Percentiles rank a stretch among this genome's conserved stretches.
phyloP scores from a whole-genome alignment of 2,888 invertebrate genomes.

The Abscondita cerata region DNA sequence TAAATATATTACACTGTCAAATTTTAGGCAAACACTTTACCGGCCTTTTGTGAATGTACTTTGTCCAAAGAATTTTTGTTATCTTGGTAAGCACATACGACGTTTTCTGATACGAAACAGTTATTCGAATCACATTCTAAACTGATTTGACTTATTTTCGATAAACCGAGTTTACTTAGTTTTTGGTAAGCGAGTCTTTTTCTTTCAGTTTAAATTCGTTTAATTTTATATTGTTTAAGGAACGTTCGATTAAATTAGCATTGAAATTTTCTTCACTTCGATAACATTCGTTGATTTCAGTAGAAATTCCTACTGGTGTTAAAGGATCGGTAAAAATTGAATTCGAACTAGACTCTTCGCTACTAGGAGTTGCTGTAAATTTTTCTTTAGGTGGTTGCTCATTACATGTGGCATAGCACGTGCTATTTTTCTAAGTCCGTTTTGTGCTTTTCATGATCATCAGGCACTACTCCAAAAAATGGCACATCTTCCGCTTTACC shows the following conservation, averaged over 20 bases:
- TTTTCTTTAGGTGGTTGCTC: too few relatives aligned
- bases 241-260: conserved; percentile 49
- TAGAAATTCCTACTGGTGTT: conserved; percentile 64
- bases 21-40: too few relatives aligned
- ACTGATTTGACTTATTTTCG: conserved; percentile 58
- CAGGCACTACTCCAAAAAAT: conserved; percentile 50
- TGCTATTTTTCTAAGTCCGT: conserved; percentile 28
- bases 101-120: conserved; percentile 38
- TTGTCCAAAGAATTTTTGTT: not conserved
- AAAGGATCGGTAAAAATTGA: conserved; percentile 78
- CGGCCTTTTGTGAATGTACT: not conserved
- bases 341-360: conserved; percentile 70
- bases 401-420: not conserved
- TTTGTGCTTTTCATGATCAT: conserved; percentile 19
- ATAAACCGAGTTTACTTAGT: conserved; percentile 56
- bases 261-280: conserved; percentile 66
- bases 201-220: conserved; percentile 55
- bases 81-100: conserved; percentile 16
- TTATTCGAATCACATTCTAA: conserved; percentile 52
- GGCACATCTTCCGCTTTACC: conserved; percentile 51
- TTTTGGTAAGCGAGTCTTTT: conserved; percentile 47
- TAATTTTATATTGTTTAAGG: conserved; percentile 56
- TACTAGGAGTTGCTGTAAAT: conserved; percentile 55
- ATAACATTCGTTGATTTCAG: conserved; percentile 70
- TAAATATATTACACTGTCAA: too few relatives aligned